Evolutionary conservation across 1,140 invertebrate species (phyloP), one percentile per base, ranked within the genome.

Genomic region (Bombus sylvicola): DNA sequence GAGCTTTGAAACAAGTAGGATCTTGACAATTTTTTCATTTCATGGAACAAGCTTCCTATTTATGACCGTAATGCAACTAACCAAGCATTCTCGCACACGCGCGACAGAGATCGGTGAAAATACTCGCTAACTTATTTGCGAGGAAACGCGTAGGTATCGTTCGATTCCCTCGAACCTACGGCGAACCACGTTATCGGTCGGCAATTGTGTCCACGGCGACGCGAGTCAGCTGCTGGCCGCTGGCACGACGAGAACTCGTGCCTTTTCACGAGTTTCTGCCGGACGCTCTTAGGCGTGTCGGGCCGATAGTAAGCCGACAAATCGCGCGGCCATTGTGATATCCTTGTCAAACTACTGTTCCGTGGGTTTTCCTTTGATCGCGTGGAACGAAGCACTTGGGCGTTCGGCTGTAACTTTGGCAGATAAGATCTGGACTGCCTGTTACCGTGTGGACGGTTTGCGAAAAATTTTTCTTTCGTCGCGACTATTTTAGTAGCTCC

Each of bases 141-240:
- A 69, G 89, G 88, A 88, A 72, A 93, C 92, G 91, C 92, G 90
- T 91, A 91, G 89, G 89, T 88, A 93, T 94, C 93, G 90, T 18
- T 28, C 12, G 13, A 41, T 59, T 53, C 41, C 64, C 25, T 15
- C 31, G 3, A 57, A 62, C 39, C 74, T 53, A 34, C 18, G 43
- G 18, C 47, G 47, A 15, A 12, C 62, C 37, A 6, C 31, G 34
- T 59, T 74, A 75, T 82, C 69, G 47, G 8, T 75, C 37, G 69
- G 66, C 68, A 81, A 85, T 86, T 75, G 77, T 77, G 75, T 88
- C 34, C 64, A 39, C n/a, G 47, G 39, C 34, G 53, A 43, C 39
- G 86, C 85, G 82, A 88, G 25, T 87, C 85, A 72, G 75, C 75
- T 66, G 18, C 22, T 12, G 59, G 25, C 37, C 59, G 15, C 22